Evolutionary conservation across 2,113 vertebrate species (phyloP).

Genomic region (Numenius arquata): DNA sequence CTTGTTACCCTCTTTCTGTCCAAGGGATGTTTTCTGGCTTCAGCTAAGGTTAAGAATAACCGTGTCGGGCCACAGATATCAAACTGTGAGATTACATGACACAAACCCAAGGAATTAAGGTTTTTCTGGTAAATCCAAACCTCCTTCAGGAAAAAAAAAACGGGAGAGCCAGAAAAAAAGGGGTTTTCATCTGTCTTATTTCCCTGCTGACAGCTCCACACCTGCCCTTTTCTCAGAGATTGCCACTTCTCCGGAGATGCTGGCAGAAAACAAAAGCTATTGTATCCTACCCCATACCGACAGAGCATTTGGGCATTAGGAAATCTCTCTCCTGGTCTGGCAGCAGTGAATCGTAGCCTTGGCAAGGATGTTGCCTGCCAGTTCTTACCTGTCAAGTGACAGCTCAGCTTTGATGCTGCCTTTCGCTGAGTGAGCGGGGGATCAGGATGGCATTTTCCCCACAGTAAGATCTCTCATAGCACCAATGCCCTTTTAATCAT

Average conservation of each 20-base stretch:
- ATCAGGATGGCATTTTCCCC: not conserved
- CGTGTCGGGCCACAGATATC: not conserved
- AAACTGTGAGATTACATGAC: not conserved
- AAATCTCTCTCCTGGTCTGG: not conserved
- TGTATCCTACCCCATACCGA: not conserved
- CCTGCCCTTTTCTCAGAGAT: not conserved
- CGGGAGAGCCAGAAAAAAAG: not conserved
- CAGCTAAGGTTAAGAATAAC: not conserved
- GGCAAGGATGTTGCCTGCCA: slow-evolving; percentile 27
- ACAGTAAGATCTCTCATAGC: not conserved
- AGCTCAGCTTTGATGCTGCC: not conserved
- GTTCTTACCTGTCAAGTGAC: slow-evolving; percentile 18
- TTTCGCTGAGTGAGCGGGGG: not conserved
- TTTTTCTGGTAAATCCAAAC: not conserved
- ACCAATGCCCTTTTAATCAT: not conserved
- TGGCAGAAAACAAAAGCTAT: not conserved
- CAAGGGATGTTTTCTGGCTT: not conserved
- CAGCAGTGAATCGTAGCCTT: not conserved
- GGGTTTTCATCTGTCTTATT: not conserved
- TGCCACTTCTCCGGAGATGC: not conserved
- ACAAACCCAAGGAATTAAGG: not conserved
- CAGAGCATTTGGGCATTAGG: not conserved
- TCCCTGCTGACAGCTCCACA: not conserved
- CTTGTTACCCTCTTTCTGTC: not conserved
- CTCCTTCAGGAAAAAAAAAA: not conserved